Conservation (phyloP, 2,113 vertebrate genomes). For the Notothenia rossii region DNA sequence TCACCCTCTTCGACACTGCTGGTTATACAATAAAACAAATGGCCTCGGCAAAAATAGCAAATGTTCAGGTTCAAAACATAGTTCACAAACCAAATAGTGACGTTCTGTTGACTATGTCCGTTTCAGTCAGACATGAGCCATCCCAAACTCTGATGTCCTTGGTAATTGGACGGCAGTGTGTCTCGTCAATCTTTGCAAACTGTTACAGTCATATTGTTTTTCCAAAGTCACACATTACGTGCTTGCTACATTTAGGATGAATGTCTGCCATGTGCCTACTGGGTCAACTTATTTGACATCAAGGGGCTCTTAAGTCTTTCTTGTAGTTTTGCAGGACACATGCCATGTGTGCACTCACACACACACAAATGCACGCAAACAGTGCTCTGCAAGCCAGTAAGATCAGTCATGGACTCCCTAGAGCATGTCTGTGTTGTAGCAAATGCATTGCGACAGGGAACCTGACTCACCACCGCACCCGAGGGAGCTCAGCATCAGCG, state of each 20-base stretch:
- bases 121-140: neutral
- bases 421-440: slow-evolving; percentile 67
- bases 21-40: neutral
- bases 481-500: slow-evolving; percentile 59
- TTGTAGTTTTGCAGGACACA: slow-evolving; percentile 34
- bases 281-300: slow-evolving; percentile 39
- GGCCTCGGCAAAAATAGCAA: too few relatives aligned
- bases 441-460: slow-evolving; percentile 80
- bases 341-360: neutral
- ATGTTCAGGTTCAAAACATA: too few relatives aligned
- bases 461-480: slow-evolving; percentile 76
- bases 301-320: slow-evolving; percentile 24
- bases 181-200: slow-evolving; percentile 15
- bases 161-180: neutral
- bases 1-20: too few relatives aligned
- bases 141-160: slow-evolving; percentile 1
- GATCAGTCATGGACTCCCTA: slow-evolving; percentile 71
- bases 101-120: too few relatives aligned
- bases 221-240: slow-evolving; percentile 7
- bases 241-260: slow-evolving; percentile 8
- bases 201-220: slow-evolving; percentile 21
- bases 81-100: too few relatives aligned
- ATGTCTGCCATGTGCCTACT: slow-evolving; percentile 18
- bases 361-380: neutral
- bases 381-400: slow-evolving; percentile 14